A percentile compares a stretch with the other conserved stretches of the same genome.
Conservation (phyloP, 2,797 vertebrate genomes). For the Neosilurus hyrtlii region DNA sequence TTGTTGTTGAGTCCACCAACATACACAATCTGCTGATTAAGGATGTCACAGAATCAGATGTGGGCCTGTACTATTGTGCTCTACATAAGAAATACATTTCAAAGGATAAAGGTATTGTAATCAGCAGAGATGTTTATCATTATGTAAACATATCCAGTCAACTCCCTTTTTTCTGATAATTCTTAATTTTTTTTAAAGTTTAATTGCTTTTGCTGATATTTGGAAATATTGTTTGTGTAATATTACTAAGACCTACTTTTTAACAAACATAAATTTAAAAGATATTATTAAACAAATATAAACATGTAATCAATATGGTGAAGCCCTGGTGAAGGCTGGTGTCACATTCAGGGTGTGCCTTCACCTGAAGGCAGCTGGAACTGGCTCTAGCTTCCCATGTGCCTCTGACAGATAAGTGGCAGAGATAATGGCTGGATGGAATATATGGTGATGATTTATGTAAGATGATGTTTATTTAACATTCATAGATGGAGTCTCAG, state of each 20-base stretch:
- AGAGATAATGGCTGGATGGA: too few species aligned
- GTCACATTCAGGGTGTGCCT: too few species aligned
- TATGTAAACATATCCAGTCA: background rate
- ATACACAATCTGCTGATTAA: conserved; percentile 38
- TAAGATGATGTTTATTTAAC: background rate
- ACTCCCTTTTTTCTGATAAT: conserved; percentile 2
- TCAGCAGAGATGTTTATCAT: rapidly evolving
- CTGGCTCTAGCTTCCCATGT: too few species aligned
- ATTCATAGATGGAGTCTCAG: background rate
- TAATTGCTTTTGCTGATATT: background rate
- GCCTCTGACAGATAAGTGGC: too few species aligned
- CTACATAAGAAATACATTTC: rapidly evolving
- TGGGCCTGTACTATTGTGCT: conserved; percentile 54
- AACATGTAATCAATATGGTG: background rate
- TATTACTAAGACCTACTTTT: too few species aligned
- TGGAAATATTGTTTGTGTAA: too few species aligned
- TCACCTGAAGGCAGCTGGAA: too few species aligned
- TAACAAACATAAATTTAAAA: background rate
- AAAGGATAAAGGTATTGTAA: background rate
- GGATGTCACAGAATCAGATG: conserved; percentile 46
- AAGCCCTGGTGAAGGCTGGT: background rate
- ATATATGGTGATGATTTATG: background rate
- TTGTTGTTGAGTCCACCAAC: background rate
- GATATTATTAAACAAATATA: background rate
- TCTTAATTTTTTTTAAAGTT: background rate